These are phyloP conservation scores for Listronotus oregonensis DNA, from an alignment of 1,140 invertebrate genomes.

Conservation along the genomic window DNA sequence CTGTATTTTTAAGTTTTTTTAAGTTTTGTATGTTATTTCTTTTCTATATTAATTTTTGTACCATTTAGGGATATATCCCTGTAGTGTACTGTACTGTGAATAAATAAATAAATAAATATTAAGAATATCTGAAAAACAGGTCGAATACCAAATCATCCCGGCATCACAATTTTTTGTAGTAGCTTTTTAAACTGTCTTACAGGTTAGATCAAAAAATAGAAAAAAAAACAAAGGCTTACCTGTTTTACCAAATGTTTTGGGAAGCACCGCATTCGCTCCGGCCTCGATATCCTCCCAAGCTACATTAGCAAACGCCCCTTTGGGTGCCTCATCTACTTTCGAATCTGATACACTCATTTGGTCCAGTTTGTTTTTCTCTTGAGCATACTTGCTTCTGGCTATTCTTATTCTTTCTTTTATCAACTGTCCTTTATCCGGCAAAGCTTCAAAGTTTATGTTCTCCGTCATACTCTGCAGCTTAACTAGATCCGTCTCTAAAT, in stretches of 20 bases:
- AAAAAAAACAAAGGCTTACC: constrained; percentile 26
- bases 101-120: too few relatives aligned
- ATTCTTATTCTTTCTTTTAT: constrained; percentile 26
- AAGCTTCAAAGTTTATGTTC: constrained; percentile 57
- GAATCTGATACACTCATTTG: constrained; percentile 57
- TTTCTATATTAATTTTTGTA: too few relatives aligned
- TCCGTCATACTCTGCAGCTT: constrained; percentile 56
- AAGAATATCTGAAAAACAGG: too few relatives aligned
- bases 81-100: too few relatives aligned
- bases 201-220: too few relatives aligned
- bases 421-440: constrained; percentile 52
- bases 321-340: constrained; percentile 43
- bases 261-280: constrained; percentile 59
- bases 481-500: constrained; percentile 13
- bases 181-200: too few relatives aligned
- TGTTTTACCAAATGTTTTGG: constrained; percentile 61
- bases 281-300: constrained; percentile 61
- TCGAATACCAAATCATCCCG: too few relatives aligned
- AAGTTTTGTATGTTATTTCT: too few relatives aligned
- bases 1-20: too few relatives aligned
- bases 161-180: too few relatives aligned
- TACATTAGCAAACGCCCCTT: constrained; percentile 46
- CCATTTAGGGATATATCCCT: too few relatives aligned
- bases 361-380: constrained; percentile 55
- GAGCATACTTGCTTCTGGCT: constrained; percentile 54